These are phyloP conservation scores for Gryon sp. DNA, from an alignment of 1,140 invertebrate species.

Conservation along the genomic window DNA sequence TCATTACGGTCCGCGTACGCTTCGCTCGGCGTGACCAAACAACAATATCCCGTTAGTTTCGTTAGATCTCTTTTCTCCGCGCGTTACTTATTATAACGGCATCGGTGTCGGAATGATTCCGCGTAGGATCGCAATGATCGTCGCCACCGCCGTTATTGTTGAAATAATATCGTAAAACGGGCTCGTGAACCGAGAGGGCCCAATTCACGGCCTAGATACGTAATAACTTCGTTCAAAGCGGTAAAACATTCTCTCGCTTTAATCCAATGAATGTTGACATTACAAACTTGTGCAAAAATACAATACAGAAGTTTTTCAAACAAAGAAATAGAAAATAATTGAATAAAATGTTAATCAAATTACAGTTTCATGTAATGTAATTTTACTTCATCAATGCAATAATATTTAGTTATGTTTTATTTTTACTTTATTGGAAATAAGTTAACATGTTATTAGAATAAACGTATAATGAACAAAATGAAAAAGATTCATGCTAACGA, in stretches of 20 bases:
- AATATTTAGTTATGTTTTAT: too few species aligned
- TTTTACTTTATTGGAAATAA: too few species aligned
- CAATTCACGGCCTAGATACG: conserved; percentile 41
- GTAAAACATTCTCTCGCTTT: not conserved
- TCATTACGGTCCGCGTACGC: conserved; percentile 59
- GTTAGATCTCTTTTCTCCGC: conserved; percentile 64
- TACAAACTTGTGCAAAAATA: too few species aligned
- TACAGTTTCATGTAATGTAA: too few species aligned
- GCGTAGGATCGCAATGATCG: conserved; percentile 50
- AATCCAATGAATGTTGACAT: too few species aligned
- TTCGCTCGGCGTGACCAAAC: conserved; percentile 62
- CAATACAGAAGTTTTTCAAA: too few species aligned
- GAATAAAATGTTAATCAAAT: too few species aligned
- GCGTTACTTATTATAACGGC: conserved; percentile 63
- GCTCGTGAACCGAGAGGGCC: conserved; percentile 8
- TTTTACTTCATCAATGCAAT: too few species aligned
- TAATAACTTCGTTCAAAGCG: conserved; percentile 1
- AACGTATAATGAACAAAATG: too few species aligned
- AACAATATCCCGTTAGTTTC: conserved; percentile 61
- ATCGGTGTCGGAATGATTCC: conserved; percentile 57
- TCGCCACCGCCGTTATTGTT: conserved; percentile 50
- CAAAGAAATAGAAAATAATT: too few species aligned
- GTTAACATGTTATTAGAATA: too few species aligned
- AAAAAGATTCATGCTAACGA: too few species aligned
- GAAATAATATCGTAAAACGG: conserved; percentile 39